Conservation (phyloP, 2,797 vertebrate species). For the Emydoidea blandingii region DNA sequence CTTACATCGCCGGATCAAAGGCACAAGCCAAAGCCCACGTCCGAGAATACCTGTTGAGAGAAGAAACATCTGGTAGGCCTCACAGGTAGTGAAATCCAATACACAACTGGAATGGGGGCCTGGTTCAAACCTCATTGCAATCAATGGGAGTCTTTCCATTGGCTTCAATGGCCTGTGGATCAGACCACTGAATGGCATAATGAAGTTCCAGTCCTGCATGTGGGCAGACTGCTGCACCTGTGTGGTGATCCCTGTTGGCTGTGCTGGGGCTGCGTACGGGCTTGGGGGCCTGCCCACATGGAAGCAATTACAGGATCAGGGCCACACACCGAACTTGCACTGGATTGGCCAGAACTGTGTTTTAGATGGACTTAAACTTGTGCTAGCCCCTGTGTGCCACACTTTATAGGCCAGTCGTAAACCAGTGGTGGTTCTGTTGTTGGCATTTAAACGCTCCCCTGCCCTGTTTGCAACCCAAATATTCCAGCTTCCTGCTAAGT, state of each 20-base stretch:
- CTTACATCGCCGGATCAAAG: not conserved
- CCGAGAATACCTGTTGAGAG: not conserved
- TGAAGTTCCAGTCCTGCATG: not conserved
- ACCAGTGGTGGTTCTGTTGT: not conserved
- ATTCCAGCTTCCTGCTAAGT: accelerated
- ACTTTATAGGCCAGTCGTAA: not conserved
- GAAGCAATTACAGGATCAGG: not conserved
- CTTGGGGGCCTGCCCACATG: accelerated
- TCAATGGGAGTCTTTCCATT: accelerated
- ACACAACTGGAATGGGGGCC: accelerated
- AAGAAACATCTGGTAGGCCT: accelerated
- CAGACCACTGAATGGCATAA: not conserved
- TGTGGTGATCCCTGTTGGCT: accelerated
- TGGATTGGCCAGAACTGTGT: not conserved
- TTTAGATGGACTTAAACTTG: not conserved
- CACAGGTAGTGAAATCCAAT: accelerated
- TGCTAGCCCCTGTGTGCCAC: not conserved
- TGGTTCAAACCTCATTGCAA: not conserved
- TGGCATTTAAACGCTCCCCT: not conserved
- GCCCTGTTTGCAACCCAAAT: not conserved
- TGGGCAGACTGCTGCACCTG: not conserved
- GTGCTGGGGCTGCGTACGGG: accelerated
- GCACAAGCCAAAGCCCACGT: accelerated
- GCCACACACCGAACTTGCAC: not conserved
- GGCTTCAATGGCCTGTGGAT: not conserved